Conservation (phyloP, 2,888 invertebrate genomes). For the Tachina fera region DNA sequence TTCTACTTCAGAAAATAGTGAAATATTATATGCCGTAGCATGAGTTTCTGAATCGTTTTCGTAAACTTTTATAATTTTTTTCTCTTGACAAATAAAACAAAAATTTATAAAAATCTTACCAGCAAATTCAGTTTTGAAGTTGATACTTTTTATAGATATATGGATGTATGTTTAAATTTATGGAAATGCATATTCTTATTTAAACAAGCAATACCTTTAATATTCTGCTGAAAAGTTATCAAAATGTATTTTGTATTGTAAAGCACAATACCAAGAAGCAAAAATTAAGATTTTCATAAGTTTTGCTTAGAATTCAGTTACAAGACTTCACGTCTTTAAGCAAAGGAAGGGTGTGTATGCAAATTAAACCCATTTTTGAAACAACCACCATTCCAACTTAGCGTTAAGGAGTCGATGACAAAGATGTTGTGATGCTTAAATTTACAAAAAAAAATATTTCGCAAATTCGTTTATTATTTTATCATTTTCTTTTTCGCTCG, state of each 20-base stretch:
- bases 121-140: no score
- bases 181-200: no score
- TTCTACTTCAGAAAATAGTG: no score
- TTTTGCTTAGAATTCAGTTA: constrained; percentile 40
- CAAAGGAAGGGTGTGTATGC: constrained; percentile 47
- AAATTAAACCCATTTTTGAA: constrained; percentile 53
- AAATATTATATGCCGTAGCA: no score
- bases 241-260: constrained; percentile 18
- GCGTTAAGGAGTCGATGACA: constrained; percentile 8
- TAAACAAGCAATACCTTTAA: not conserved
- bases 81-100: no score
- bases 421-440: not conserved
- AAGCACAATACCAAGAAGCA: constrained; percentile 13
- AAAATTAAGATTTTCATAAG: constrained; percentile 43
- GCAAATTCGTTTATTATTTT: constrained; percentile 45
- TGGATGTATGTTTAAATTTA: no score
- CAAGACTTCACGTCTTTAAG: not conserved
- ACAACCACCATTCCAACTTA: constrained; percentile 30
- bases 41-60: no score
- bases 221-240: not conserved
- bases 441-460: constrained; percentile 32
- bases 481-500: not conserved
- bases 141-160: no score
- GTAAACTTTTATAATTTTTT: no score
- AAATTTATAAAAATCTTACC: no score